Conservation (phyloP, 2,797 vertebrate genomes). For the Eurystomus glaucurus region DNA sequence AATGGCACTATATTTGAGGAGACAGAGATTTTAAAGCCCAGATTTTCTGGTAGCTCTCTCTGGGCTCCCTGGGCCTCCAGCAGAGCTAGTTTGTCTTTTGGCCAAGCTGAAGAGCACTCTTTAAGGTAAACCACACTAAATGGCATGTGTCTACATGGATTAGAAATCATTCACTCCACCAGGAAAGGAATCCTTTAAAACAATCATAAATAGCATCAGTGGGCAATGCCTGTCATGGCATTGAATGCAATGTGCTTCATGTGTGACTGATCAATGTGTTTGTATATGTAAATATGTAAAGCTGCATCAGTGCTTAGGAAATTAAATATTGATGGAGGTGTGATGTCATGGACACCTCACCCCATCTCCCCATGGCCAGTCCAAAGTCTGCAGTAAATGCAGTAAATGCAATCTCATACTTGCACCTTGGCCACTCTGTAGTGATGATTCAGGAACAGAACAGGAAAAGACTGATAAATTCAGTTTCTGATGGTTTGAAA, state of each 20-base stretch:
- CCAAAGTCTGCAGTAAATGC: background rate
- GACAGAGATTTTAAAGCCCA: background rate
- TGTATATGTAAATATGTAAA: background rate
- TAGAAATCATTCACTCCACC: background rate
- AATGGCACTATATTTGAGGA: background rate
- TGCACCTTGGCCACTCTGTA: background rate
- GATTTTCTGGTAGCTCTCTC: background rate
- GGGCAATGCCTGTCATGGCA: background rate
- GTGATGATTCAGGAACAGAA: background rate
- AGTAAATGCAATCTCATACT: background rate
- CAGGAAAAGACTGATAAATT: background rate
- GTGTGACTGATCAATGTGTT: background rate
- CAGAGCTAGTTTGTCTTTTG: background rate
- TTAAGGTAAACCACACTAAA: background rate
- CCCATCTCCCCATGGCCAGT: background rate
- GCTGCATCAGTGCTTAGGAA: background rate
- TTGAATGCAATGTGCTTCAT: background rate
- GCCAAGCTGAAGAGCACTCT: background rate
- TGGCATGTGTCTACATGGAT: background rate
- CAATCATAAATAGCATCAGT: background rate
- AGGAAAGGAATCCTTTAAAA: slow-evolving; percentile 8
- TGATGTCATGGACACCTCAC: background rate
- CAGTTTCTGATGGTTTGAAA: background rate
- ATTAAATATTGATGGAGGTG: background rate
- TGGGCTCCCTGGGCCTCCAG: background rate